Percentiles rank a stretch among this genome's conserved stretches.
Conservation (phyloP, 2,888 invertebrate genomes). For the Linnaemya tessellans region DNA sequence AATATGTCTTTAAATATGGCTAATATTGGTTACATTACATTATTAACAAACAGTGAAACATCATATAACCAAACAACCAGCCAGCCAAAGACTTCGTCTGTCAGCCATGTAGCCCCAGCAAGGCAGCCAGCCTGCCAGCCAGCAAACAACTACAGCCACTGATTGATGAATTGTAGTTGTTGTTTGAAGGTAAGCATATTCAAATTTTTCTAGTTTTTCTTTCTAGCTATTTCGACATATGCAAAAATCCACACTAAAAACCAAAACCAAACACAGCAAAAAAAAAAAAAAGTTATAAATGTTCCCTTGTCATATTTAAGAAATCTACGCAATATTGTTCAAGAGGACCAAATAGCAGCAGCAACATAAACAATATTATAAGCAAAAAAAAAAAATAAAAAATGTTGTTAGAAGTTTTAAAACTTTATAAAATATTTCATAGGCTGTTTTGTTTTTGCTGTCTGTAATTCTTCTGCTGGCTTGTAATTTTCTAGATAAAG, state of each 20-base stretch:
- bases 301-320: slow-evolving; percentile 72
- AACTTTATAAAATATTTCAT: slow-evolving; percentile 47
- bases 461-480: slow-evolving; percentile 20
- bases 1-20: slow-evolving; percentile 72
- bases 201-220: slow-evolving; percentile 63
- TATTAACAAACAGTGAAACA: slow-evolving; percentile 60
- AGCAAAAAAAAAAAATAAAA: slow-evolving; percentile 9
- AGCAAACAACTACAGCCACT: slow-evolving; percentile 57
- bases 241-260: slow-evolving; percentile 63
- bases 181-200: slow-evolving; percentile 71
- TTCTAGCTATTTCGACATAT: slow-evolving; percentile 69
- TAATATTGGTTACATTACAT: slow-evolving; percentile 71
- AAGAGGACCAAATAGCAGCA: slow-evolving; percentile 23
- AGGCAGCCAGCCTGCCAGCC: slow-evolving; percentile 37
- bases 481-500: slow-evolving; percentile 59
- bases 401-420: slow-evolving; percentile 24
- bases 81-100: slow-evolving; percentile 28
- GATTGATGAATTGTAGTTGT: slow-evolving; percentile 71
- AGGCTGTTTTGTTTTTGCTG: not conserved
- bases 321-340: slow-evolving; percentile 70
- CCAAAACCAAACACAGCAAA: slow-evolving; percentile 16
- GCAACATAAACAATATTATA: not conserved
- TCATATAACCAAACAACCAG: slow-evolving; percentile 21
- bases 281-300: slow-evolving; percentile 67
- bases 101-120: slow-evolving; percentile 17